Base-by-base conservation (phyloP, 1,140 invertebrate species). In the Rhizoglyphus robini region DNA sequence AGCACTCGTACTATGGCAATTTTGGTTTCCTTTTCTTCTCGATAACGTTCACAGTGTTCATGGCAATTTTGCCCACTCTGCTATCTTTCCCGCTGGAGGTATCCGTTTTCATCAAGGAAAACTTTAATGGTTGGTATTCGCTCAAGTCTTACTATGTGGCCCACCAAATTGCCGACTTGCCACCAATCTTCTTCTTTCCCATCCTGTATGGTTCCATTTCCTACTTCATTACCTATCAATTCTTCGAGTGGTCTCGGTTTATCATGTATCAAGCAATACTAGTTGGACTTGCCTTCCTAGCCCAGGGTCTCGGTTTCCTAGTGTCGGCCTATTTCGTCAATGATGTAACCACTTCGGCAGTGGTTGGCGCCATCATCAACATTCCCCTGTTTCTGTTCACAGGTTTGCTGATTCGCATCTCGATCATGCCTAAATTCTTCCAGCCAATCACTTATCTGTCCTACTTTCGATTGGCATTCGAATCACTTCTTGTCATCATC, bases 381-480 rank as follows among this genome's bases (percentile, higher is more conserved):
- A 32, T 93, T 93, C 67, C 92, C 89, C 13, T 93, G 29, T 82
- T 95, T 27, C 79, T 96, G 20, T 95, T 80, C 69, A 76, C 76
- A 68, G 92, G 91, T 8, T 95, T 95, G 79, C 95, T 96, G 77
- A 88, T 94, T 25, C 91, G 88, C 72, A 87, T 95, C 74, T 84
- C 90, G 69, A 88, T 88, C n/a, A 90, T 96, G 72, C 91, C 91
- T 5, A 78, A 29, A 30, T 60, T 20, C 20, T 65, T 65, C 62
- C 64, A 46, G 25, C 66, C 66, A 13, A 15, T 67, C 5, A 67
- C 90, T 3, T 95, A 93, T 77, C 77, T 88, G 5, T 91, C 88
- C 48, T 95, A 94, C 75, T 84, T 92, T 18, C 82, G 90, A 66
- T 94, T 93, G 74, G 86, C 88, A 15, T 96, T 94, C 76, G 90